Base-by-base conservation (phyloP, 2,888 invertebrate species). In the Crematogaster levior region DNA sequence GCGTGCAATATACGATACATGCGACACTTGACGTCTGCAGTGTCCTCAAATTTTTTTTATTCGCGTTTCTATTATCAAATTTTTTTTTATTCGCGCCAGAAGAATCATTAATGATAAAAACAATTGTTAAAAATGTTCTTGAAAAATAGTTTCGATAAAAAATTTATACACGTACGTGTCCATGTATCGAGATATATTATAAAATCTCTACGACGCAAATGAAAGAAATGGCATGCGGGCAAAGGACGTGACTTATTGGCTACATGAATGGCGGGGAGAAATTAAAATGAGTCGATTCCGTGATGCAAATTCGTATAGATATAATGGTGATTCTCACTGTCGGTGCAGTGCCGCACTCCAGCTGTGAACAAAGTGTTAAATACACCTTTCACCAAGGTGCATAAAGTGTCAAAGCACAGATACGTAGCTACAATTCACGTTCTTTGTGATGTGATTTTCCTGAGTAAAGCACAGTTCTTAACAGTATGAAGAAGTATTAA, bases 331-430 rank as follows among this genome's bases (percentile, higher is more conserved):
- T 89, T 93, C 93, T 93, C 93, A 93, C 93, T 92, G 92, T 92
- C 85, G 91, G 93, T 94, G 93, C 94, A 93, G 93, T 92, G 92
- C 93, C 88, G 91, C 92, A 92, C 92, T 92, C 93, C 93, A 92
- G 93, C 93, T 94, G 92, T 92, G 92, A 93, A 94, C 92, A 93
- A 93, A 92, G 93, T 93, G 92, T 93, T 93, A 91, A 84, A 86
- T 92, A 90, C 92, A 93, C 92, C 92, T 88, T 89, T 91, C 89
- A 89, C 91, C 89, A 90, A 91, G 91, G 91, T 92, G 92, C 92
- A 90, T 89, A 82, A 85, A 90, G 91, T 91, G 91, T 87, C 85
- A 90, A 92, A 92, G 92, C 91, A 90, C 87, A 88, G 85, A 88
- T 72, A 88, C 84, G 80, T 79, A 88, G 85, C 91, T 90, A 90